These are phyloP conservation scores for Zoanthus gigantus DNA, from an alignment of 92 coral and sea anemone species.

Conservation along the genomic window DNA sequence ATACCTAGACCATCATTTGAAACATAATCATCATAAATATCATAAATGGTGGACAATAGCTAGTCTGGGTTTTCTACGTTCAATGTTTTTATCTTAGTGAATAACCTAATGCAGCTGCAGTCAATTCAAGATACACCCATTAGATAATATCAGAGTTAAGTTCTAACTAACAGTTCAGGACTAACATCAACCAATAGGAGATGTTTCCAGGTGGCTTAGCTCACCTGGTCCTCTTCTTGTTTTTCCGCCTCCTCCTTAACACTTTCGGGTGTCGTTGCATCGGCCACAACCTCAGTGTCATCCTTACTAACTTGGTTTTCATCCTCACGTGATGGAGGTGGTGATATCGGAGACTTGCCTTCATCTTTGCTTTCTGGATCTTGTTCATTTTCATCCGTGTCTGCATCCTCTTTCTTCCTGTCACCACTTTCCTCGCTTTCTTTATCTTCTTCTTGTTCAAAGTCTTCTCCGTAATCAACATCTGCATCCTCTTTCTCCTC, in stretches of 20 bases:
- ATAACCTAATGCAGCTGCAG: background rate
- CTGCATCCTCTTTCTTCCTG: slow-evolving; percentile 54
- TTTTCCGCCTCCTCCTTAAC: slow-evolving; percentile 50
- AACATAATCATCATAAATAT: no score
- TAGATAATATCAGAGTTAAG: background rate
- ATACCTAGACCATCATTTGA: no score
- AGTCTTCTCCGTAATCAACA: slow-evolving; percentile 75
- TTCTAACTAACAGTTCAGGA: background rate
- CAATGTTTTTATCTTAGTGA: background rate
- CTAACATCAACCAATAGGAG: background rate
- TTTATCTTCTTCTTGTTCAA: slow-evolving; percentile 73
- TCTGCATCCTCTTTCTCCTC: slow-evolving; percentile 43
- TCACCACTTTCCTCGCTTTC: slow-evolving; percentile 35
- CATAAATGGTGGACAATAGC: no score
- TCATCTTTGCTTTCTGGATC: slow-evolving; percentile 46
- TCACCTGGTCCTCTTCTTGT: slow-evolving; percentile 42
- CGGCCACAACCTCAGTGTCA: background rate
- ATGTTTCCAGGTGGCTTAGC: slow-evolving; percentile 27
- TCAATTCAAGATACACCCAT: background rate
- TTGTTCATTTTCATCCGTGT: slow-evolving; percentile 12
- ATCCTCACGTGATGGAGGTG: slow-evolving; percentile 49
- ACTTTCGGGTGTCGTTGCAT: background rate
- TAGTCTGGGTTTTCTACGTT: no score
- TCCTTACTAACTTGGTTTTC: background rate
- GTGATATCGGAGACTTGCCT: background rate